A percentile compares a stretch with the other conserved stretches of the same genome.
Evolutionary conservation across 2,113 vertebrate genomes (phyloP).

Genomic region (Neofelis nebulosa): DNA sequence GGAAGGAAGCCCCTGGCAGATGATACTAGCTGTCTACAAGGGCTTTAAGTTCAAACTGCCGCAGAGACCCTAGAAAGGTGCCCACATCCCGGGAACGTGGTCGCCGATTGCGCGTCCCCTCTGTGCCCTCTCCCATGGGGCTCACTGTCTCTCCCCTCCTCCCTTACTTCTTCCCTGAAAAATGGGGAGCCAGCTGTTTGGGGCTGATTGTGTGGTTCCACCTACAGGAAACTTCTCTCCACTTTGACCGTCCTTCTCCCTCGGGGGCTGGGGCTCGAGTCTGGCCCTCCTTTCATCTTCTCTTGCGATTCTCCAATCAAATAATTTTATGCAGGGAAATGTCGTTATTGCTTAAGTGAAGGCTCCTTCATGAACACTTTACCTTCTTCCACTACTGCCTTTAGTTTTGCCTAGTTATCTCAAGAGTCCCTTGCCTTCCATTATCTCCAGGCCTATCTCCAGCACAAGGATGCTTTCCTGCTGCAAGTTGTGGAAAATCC

Average conservation of each 20-base stretch:
- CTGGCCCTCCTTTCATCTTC: not conserved
- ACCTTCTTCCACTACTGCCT: not conserved
- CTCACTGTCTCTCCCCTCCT: not conserved
- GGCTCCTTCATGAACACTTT: not conserved
- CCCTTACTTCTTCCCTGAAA: not conserved
- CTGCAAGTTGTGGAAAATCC: not conserved
- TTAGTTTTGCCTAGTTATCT: not conserved
- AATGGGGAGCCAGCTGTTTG: not conserved
- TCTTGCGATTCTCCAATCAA: not conserved
- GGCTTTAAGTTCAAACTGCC: not conserved
- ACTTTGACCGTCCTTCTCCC: not conserved
- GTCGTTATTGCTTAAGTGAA: not conserved
- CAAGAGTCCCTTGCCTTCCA: not conserved
- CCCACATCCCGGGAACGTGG: not conserved
- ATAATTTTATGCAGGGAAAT: not conserved
- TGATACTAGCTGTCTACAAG: not conserved
- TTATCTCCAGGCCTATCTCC: not conserved
- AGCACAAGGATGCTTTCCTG: not conserved
- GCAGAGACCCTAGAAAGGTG: not conserved
- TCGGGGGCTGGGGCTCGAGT: not conserved
- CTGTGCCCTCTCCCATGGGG: accelerated
- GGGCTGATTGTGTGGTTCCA: not conserved
- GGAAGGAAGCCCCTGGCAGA: not conserved
- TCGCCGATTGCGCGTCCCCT: not conserved
- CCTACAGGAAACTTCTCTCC: not conserved